These are phyloP conservation scores for Otus sunia DNA, from an alignment of 2,113 vertebrate species.

Conservation along the genomic window DNA sequence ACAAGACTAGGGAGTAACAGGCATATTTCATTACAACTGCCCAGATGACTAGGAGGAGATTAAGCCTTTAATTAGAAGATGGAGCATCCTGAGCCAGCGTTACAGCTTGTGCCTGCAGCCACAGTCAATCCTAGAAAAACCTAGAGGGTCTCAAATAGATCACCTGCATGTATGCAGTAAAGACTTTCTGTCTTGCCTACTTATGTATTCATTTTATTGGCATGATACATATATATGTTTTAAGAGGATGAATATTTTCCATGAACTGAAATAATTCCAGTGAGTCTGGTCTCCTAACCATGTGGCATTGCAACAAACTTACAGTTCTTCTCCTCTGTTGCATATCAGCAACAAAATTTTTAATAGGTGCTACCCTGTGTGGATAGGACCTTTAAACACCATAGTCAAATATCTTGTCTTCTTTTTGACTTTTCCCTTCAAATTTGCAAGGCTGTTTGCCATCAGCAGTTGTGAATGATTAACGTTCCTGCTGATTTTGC, in stretches of 20 bases:
- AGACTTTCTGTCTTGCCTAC: not conserved
- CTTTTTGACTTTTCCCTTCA: not conserved
- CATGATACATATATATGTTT: not conserved
- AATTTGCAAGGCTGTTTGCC: not conserved
- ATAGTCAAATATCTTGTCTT: not conserved
- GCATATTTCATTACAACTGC: slow-evolving; percentile 29
- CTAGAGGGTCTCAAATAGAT: not conserved
- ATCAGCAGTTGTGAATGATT: not conserved
- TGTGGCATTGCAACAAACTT: not conserved
- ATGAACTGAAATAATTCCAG: not conserved
- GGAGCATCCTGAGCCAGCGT: not conserved
- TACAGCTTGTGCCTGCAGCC: not conserved
- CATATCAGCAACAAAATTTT: not conserved
- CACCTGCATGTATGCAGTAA: not conserved
- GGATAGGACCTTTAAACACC: not conserved
- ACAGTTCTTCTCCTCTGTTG: not conserved
- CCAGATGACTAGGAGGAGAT: slow-evolving; percentile 13
- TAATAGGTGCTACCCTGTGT: not conserved
- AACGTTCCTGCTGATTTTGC: not conserved
- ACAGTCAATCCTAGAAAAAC: not conserved
- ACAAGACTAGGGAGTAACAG: slow-evolving; percentile 3
- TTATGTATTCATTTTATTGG: not conserved
- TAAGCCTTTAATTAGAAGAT: slow-evolving; percentile 32
- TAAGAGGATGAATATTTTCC: not conserved
- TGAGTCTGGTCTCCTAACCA: not conserved